Conservation (phyloP, 2,797 vertebrate genomes). For the Selene dorsalis region DNA sequence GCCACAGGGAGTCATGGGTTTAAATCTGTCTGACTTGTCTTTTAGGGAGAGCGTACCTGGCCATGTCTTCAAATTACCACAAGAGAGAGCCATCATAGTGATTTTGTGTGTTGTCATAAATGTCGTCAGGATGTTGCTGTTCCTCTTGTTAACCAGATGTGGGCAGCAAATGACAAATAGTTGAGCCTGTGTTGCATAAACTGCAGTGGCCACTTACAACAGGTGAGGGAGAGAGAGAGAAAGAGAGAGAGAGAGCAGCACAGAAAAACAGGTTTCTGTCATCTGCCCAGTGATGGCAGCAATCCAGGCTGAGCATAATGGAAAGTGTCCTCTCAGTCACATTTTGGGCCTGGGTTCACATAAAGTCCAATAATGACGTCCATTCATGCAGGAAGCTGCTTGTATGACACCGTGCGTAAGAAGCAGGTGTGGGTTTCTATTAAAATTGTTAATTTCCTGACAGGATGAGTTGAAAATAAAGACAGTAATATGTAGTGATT, state of each 20-base stretch:
- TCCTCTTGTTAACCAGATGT: conserved; percentile 39
- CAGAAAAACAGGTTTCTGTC: conserved; percentile 6
- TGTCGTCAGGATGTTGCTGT: not conserved
- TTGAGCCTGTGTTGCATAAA: not conserved
- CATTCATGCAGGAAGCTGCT: not conserved
- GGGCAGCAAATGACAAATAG: conserved; percentile 32
- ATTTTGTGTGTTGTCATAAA: not conserved
- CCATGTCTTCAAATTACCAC: conserved; percentile 26
- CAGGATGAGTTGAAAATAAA: not conserved
- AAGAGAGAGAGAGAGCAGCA: not conserved
- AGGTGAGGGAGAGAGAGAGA: conserved; percentile 34
- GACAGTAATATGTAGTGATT: conserved; percentile 2
- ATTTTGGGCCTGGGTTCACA: not conserved
- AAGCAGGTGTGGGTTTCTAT: not conserved
- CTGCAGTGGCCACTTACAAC: conserved; percentile 27
- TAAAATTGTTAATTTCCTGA: conserved; percentile 16
- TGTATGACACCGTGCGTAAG: not conserved
- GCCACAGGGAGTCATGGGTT: conserved; percentile 68
- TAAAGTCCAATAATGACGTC: conserved; percentile 1
- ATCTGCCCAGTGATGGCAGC: not conserved
- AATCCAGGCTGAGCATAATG: not conserved
- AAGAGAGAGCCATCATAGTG: conserved; percentile 35
- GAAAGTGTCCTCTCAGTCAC: conserved; percentile 6
- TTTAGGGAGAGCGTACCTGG: conserved; percentile 54
- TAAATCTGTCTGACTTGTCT: conserved; percentile 65